Evolutionary conservation across 1,140 invertebrate genomes (phyloP).

Genomic region (Euglossa dilemma): DNA sequence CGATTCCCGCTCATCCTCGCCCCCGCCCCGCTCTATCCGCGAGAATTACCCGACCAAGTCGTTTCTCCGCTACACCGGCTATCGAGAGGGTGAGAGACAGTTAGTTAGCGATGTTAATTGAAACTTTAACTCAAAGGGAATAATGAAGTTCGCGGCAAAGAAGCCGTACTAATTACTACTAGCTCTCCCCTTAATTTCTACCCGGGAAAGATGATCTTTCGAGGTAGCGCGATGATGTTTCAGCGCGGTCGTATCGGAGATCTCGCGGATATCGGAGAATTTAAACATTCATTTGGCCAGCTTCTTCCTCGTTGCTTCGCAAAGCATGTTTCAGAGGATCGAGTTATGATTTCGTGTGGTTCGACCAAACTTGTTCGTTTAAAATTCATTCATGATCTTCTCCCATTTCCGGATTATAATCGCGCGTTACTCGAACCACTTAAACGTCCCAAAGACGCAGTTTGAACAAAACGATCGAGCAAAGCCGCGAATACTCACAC

Average conservation of each 20-base stretch:
- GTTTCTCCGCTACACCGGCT: not conserved
- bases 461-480: too few relatives aligned
- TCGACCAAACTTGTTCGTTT: too few relatives aligned
- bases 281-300: too few relatives aligned
- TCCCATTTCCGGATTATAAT: too few relatives aligned
- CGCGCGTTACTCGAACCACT: too few relatives aligned
- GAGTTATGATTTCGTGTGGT: too few relatives aligned
- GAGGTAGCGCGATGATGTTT: not conserved
- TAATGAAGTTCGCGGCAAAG: not conserved
- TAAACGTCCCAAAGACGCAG: too few relatives aligned
- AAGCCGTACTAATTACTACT: not conserved
- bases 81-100: not conserved
- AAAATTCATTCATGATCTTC: too few relatives aligned
- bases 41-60: not conserved
- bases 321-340: too few relatives aligned
- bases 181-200: not conserved
- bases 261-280: too few relatives aligned
- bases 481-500: not conserved
- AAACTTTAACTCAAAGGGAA: constrained; percentile 11
- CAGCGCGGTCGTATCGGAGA: not conserved
- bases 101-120: not conserved
- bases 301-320: too few relatives aligned
- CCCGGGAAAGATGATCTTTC: not conserved
- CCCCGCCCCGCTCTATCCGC: too few relatives aligned
- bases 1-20: constrained; percentile 19